Conservation (phyloP, 1,140 invertebrate species). For the Trichomalopsis sarcophagae region DNA sequence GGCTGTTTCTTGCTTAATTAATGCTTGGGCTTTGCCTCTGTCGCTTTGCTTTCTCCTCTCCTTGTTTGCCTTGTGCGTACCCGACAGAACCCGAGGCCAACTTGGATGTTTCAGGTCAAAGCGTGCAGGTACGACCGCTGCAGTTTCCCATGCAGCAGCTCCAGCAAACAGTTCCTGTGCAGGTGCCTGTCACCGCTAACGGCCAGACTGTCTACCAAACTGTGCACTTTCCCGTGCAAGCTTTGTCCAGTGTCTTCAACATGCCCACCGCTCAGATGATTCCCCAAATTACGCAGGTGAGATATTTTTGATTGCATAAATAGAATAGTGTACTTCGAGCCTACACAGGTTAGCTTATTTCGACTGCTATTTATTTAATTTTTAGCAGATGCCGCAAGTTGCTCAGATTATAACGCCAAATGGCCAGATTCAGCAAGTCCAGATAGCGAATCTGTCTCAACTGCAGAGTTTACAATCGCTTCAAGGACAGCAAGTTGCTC, state of each 20-base stretch:
- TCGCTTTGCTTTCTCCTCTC: conserved; percentile 40
- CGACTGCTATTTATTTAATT: conserved; percentile 29
- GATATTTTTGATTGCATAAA: neutral
- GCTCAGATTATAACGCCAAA: conserved; percentile 91
- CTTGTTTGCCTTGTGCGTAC: conserved; percentile 50
- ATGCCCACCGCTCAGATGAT: conserved; percentile 82
- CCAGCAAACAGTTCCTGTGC: conserved; percentile 89
- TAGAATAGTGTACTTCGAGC: neutral
- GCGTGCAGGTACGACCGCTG: conserved; percentile 83
- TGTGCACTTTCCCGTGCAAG: conserved; percentile 91
- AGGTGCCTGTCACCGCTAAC: conserved; percentile 91
- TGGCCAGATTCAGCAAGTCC: conserved; percentile 91
- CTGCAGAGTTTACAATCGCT: conserved; percentile 72
- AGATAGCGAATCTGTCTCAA: conserved; percentile 81
- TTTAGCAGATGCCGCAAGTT: conserved; percentile 79
- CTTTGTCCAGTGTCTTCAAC: conserved; percentile 77
- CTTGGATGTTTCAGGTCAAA: conserved; percentile 78
- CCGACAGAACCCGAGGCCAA: conserved; percentile 60
- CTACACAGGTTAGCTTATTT: neutral
- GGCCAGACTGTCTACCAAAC: conserved; percentile 96
- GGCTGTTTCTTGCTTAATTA: conserved; percentile 36
- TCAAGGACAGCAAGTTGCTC: conserved; percentile 70
- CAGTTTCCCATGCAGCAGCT: conserved; percentile 85
- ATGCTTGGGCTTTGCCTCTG: conserved; percentile 38
- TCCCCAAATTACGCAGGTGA: conserved; percentile 82